Conservation (phyloP, 2,113 vertebrate genomes). For the Pachyramphus minor region DNA sequence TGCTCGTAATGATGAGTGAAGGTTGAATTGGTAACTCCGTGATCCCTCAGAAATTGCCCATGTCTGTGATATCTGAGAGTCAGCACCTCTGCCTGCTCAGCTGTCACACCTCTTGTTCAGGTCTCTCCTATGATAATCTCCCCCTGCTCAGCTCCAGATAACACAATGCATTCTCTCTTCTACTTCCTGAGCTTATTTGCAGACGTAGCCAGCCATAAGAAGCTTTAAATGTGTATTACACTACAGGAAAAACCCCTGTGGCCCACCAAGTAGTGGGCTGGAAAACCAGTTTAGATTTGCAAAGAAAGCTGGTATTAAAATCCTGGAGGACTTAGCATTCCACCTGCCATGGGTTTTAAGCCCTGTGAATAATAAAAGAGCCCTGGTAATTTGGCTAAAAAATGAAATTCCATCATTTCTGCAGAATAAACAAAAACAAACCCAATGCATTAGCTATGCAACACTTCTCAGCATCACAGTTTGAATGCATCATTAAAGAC, state of each 20-base stretch:
- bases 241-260: slow-evolving; percentile 15
- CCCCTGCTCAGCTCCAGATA: background rate
- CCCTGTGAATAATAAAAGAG: slow-evolving; percentile 66
- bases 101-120: background rate
- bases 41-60: background rate
- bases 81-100: slow-evolving; percentile 22
- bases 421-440: slow-evolving; percentile 80
- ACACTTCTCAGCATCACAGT: slow-evolving; percentile 57
- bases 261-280: slow-evolving; percentile 66
- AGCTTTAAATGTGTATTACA: slow-evolving; percentile 60
- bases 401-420: slow-evolving; percentile 74
- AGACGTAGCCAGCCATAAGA: slow-evolving; percentile 34
- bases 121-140: background rate
- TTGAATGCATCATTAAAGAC: slow-evolving; percentile 65
- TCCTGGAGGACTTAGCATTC: slow-evolving; percentile 30
- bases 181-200: slow-evolving; percentile 52
- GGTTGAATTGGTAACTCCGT: background rate
- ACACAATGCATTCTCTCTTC: background rate
- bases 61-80: background rate
- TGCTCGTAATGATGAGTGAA: background rate
- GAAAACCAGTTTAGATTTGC: slow-evolving; percentile 78
- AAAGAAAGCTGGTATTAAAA: slow-evolving; percentile 65
- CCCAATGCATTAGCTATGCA: slow-evolving; percentile 77
- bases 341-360: slow-evolving; percentile 61
- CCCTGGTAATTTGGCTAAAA: slow-evolving; percentile 70